Base-by-base conservation (phyloP, 2,888 invertebrate genomes). In the Trichogramma evanescens region DNA sequence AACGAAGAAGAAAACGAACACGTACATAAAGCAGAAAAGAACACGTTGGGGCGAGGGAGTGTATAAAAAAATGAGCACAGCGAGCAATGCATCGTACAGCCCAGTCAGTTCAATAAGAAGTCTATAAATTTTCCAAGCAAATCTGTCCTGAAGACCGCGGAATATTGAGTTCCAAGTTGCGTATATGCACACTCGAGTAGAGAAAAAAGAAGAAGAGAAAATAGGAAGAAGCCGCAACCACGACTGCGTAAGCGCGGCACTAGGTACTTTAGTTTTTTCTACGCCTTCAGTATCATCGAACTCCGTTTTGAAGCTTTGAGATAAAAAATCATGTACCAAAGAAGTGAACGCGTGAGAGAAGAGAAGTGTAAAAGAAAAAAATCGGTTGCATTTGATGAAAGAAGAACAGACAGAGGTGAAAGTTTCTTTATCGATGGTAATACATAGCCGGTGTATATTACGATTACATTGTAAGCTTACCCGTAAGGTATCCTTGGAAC, bases 41-140 rank as follows among this genome's bases (percentile, higher is more conserved):
- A 52, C 48, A 9, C 9, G 6, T 6, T 10, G 48, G 48, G 51
- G 40, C 41, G 42, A 26, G 26, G 26, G 26, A 26, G 26, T 26
- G 42, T n/a, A 50, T 8, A 38, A 39, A n/a, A 6, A 10, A 40
- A 9, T n/a, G 51, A 6, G 40, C 9, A 42, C 9, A 39, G 42
- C 6, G 52, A 43, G 43, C 13, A 57, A 6, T 64, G 26, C 52
- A 9, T 42, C 50, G 38, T 52, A 7, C 8, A 44, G 51, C 48
- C 46, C 48, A 40, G 39, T n/a, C 59, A 50, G 49, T 62, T 62
- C 58, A 66, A 68, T 66, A 66, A 66, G 65, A 69, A 66, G 67
- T 72, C 72, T 69, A 72, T 72, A 73, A 72, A 73, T 72, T 73
- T 69, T 66, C 68, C 67, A 51, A 61, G 66, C 68, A 67, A 72